Conservation (phyloP, 2,113 vertebrate species). For the Poicephalus gulielmi region DNA sequence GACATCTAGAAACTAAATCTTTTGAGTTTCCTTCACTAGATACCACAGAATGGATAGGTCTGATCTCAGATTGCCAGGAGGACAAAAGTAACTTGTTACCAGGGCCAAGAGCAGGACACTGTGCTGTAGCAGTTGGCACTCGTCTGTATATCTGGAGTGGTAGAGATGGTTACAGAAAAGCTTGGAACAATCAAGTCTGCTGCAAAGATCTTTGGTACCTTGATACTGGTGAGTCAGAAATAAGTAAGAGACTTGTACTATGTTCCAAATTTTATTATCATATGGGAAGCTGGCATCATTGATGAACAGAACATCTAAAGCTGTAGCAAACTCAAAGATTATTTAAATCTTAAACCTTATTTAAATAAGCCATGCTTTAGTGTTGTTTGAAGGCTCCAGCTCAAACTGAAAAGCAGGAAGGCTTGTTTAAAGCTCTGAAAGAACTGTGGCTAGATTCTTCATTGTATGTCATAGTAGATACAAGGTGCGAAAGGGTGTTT, state of each 20-base stretch:
- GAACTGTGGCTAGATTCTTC: not conserved
- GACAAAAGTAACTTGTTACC: constrained; percentile 82
- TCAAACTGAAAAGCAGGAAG: not conserved
- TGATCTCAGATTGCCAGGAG: constrained; percentile 81
- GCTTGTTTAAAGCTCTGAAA: not conserved
- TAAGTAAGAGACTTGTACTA: not conserved
- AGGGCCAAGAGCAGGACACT: constrained; percentile 91
- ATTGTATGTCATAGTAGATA: not conserved
- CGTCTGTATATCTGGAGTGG: constrained; percentile 98
- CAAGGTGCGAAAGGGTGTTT: not conserved
- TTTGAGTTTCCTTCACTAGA: constrained; percentile 74
- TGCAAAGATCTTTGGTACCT: constrained; percentile 99
- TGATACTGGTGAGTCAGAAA: constrained; percentile 89
- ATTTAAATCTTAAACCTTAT: not conserved
- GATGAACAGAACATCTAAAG: not conserved
- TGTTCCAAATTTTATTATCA: not conserved
- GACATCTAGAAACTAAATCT: constrained; percentile 3
- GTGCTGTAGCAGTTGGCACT: constrained; percentile 85
- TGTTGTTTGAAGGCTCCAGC: not conserved
- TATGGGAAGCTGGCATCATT: not conserved
- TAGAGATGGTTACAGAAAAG: constrained; percentile 93
- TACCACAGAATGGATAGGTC: constrained; percentile 84
- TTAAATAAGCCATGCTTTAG: not conserved
- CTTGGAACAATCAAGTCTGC: constrained; percentile 96
- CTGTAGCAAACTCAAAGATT: not conserved